A percentile compares a stretch with the other conserved stretches of the same genome.
phyloP scores from a whole-genome alignment of 2,113 vertebrate genomes.

The Abramis brama region DNA sequence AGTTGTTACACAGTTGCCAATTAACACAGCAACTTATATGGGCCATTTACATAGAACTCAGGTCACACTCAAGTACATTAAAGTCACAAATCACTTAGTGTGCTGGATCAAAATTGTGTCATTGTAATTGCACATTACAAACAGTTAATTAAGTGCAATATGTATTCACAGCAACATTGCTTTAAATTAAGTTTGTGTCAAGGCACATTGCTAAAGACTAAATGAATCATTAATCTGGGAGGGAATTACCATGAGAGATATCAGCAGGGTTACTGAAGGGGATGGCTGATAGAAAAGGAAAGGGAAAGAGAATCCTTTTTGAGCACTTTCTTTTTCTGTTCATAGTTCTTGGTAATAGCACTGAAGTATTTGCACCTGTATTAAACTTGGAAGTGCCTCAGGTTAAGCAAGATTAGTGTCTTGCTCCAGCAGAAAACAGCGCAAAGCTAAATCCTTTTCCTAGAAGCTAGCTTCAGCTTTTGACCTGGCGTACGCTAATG shows the following conservation, averaged over 20 bases:
- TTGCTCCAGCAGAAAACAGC: conserved; percentile 23
- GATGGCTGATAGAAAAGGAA: background rate
- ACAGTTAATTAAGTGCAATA: conserved; percentile 1
- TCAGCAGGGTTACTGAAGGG: conserved; percentile 1
- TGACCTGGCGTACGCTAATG: conserved; percentile 3
- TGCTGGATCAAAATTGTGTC: background rate
- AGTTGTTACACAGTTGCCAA: too few species aligned
- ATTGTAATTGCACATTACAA: background rate
- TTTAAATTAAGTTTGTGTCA: background rate
- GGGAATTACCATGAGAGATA: conserved; percentile 40
- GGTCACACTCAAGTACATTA: background rate
- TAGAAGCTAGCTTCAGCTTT: conserved; percentile 36
- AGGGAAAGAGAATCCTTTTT: conserved; percentile 21
- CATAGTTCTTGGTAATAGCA: conserved; percentile 6
- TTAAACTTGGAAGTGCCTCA: conserved; percentile 30
- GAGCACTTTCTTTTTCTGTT: background rate
- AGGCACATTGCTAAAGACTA: conserved; percentile 20
- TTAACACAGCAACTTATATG: too few species aligned
- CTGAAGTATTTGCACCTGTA: conserved; percentile 31
- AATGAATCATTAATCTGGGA: conserved; percentile 48
- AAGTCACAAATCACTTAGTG: background rate
- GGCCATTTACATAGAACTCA: background rate
- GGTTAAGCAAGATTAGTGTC: conserved; percentile 50
- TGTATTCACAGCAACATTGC: background rate
- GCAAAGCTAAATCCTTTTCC: conserved; percentile 50